A percentile compares a stretch with the other conserved stretches of the same genome.
These are phyloP conservation scores for Eupeodes luniger DNA, from an alignment of 2,888 invertebrate genomes.

Conservation along the genomic window DNA sequence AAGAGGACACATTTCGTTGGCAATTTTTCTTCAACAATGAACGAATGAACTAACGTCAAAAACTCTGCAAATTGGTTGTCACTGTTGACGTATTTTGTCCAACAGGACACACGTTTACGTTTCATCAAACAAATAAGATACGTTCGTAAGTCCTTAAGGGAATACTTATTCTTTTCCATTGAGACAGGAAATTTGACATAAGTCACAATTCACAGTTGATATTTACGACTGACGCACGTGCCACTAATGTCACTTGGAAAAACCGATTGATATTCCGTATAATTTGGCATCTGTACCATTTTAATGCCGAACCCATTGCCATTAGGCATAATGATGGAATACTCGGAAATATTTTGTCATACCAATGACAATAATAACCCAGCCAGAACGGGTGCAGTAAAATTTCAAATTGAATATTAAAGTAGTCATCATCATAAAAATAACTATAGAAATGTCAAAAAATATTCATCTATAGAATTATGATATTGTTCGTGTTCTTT, in stretches of 20 bases:
- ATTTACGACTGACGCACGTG: conserved; percentile 63
- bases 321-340: conserved; percentile 45
- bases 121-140: neutral
- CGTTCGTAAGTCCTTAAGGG: neutral
- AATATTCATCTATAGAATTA: conserved; percentile 42
- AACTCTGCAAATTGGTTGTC: neutral
- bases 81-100: neutral
- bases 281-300: conserved; percentile 55
- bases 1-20: neutral
- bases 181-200: conserved; percentile 56
- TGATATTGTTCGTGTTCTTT: conserved; percentile 12
- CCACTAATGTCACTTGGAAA: conserved; percentile 39
- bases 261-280: neutral
- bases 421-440: conserved; percentile 44
- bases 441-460: conserved; percentile 41
- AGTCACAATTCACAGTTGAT: conserved; percentile 37
- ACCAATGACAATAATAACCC: conserved; percentile 4
- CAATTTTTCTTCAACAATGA: neutral
- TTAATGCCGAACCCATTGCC: conserved; percentile 18
- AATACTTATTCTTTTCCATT: neutral
- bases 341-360: conserved; percentile 66
- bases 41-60: conserved; percentile 2
- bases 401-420: conserved; percentile 20
- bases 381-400: conserved; percentile 9
- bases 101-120: conserved; percentile 11